Evolutionary conservation across 2,113 vertebrate genomes (phyloP).

Genomic region (Sapajus apella): DNA sequence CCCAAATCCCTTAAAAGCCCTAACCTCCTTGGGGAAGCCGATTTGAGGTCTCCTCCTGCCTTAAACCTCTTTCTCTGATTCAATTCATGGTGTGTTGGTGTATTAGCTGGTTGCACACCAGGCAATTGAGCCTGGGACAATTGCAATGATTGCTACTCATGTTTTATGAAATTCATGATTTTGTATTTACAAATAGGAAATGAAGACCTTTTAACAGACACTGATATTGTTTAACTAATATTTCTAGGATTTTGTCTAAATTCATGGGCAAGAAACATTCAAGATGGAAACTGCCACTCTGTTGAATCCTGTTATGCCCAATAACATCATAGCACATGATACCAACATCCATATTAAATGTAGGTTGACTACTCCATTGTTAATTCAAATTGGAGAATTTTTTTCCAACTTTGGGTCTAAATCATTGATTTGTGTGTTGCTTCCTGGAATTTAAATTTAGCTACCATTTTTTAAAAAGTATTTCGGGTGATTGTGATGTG

Average conservation of each 20-base stretch:
- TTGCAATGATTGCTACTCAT: background rate
- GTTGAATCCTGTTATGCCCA: background rate
- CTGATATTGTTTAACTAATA: background rate
- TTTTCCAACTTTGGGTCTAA: background rate
- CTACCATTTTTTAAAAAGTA: background rate
- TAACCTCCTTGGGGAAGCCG: background rate
- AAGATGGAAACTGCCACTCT: slow-evolving; percentile 4
- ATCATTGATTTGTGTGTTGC: background rate
- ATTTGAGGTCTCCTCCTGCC: background rate
- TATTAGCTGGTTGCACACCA: background rate
- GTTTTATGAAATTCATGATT: background rate
- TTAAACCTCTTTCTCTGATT: background rate
- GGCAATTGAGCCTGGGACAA: background rate
- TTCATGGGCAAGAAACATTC: background rate
- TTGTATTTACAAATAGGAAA: background rate
- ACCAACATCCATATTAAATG: background rate
- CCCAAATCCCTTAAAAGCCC: background rate
- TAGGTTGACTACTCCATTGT: background rate
- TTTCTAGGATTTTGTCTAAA: background rate
- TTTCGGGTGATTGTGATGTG: background rate
- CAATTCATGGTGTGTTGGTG: background rate
- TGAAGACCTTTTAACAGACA: slow-evolving; percentile 21
- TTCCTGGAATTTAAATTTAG: background rate
- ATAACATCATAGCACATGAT: background rate
- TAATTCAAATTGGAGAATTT: background rate